A percentile compares a stretch with the other conserved stretches of the same genome.
Conservation (phyloP, 1,140 invertebrate genomes). For the Drosophila suzukii region DNA sequence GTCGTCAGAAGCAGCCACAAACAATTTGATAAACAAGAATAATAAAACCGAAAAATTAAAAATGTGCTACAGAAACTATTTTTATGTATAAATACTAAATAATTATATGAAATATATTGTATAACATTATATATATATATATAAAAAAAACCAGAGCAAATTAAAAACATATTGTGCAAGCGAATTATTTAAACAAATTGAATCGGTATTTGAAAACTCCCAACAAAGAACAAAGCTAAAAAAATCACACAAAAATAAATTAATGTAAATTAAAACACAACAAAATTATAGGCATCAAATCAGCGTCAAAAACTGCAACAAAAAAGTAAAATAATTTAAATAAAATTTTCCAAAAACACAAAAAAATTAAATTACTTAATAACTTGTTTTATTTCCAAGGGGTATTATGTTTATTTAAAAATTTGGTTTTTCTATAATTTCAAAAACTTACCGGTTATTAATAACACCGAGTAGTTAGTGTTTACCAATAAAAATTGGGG, state of each 20-base stretch:
- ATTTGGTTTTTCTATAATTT: too few species aligned
- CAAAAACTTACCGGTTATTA: too few species aligned
- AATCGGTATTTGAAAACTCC: conserved; percentile 28
- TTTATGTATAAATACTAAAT: conserved; percentile 71
- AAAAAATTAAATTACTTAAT: conserved; percentile 8
- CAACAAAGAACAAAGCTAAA: conserved; percentile 56
- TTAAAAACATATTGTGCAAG: conserved; percentile 43
- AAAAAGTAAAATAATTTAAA: conserved; percentile 51
- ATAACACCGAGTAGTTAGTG: too few species aligned
- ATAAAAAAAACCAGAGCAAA: conserved; percentile 43
- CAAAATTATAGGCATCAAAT: conserved; percentile 24
- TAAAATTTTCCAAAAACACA: conserved; percentile 62
- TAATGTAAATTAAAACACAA: conserved; percentile 33
- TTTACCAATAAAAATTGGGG: too few species aligned
- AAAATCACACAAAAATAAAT: conserved; percentile 42
- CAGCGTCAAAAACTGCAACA: conserved; percentile 40
- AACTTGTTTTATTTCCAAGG: not conserved
- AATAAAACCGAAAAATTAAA: conserved; percentile 13
- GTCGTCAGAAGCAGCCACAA: conserved; percentile 27
- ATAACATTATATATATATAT: conserved; percentile 55
- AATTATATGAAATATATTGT: conserved; percentile 62
- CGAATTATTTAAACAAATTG: conserved; percentile 44
- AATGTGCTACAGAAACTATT: conserved; percentile 62
- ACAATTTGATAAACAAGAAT: conserved; percentile 10
- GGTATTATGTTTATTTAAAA: too few species aligned